A percentile compares a stretch with the other conserved stretches of the same genome.
Evolutionary conservation across 2,888 invertebrate species (phyloP).

Genomic region (Aphidoletes aphidimyza): DNA sequence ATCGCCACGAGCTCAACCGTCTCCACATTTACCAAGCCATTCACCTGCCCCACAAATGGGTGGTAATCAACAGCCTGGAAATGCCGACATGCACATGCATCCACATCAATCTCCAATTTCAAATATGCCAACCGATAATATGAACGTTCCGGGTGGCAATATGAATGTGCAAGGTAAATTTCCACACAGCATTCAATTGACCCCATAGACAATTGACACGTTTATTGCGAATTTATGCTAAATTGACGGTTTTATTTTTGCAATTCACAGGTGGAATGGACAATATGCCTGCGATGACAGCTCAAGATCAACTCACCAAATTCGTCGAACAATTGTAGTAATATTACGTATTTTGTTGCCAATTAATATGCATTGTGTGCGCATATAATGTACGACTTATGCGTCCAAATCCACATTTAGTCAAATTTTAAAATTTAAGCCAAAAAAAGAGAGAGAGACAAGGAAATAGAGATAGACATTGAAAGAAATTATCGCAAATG

Average conservation of each 20-base stretch:
- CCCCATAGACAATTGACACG: too few species aligned
- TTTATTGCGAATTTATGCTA: conserved; percentile 57
- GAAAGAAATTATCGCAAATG: neutral
- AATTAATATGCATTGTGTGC: conserved; percentile 33
- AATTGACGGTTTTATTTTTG: conserved; percentile 57
- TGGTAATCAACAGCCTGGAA: conserved; percentile 60
- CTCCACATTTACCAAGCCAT: conserved; percentile 68
- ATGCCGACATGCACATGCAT: conserved; percentile 62
- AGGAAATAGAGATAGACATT: neutral
- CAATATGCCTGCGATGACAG: conserved; percentile 79
- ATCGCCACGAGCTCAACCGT: conserved; percentile 70
- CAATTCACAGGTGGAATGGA: conserved; percentile 60
- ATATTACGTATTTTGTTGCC: conserved; percentile 44
- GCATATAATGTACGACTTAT: neutral
- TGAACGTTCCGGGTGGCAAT: conserved; percentile 58
- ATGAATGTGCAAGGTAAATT: conserved; percentile 16
- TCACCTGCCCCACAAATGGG: conserved; percentile 65
- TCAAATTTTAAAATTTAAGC: conserved; percentile 48
- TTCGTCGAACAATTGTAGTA: conserved; percentile 96
- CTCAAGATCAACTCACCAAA: conserved; percentile 94
- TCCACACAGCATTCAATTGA: too few species aligned
- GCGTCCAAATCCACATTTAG: conserved; percentile 18
- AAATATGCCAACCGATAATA: conserved; percentile 65
- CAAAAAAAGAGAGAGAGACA: neutral
- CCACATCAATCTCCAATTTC: conserved; percentile 66